These are phyloP conservation scores for Hephaestus fuliginosus DNA, from an alignment of 2,797 vertebrate genomes.

Conservation along the genomic window DNA sequence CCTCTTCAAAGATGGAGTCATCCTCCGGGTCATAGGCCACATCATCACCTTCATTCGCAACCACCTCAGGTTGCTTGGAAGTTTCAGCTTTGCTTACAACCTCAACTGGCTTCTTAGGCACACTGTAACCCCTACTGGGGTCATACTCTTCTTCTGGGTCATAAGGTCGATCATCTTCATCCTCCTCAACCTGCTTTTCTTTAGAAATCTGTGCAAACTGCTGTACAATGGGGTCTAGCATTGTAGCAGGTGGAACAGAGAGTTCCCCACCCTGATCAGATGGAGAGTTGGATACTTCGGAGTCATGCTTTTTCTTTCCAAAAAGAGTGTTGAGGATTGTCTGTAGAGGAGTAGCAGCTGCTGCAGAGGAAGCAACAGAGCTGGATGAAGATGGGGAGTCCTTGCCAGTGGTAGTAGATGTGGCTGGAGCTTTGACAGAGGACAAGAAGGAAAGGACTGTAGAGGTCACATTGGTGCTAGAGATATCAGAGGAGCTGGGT, in stretches of 20 bases:
- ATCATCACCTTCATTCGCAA: constrained; percentile 86
- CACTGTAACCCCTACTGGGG: constrained; percentile 87
- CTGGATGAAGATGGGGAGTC: constrained; percentile 76
- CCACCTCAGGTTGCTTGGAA: constrained; percentile 74
- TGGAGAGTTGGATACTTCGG: constrained; percentile 86
- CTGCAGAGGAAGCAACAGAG: constrained; percentile 50
- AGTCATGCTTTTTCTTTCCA: constrained; percentile 92
- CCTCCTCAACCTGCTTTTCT: constrained; percentile 86
- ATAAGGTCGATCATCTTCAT: constrained; percentile 96
- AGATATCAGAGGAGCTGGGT: constrained; percentile 79
- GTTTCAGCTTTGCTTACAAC: constrained; percentile 68
- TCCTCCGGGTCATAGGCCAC: constrained; percentile 98
- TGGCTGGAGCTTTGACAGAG: constrained; percentile 83
- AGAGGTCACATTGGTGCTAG: constrained; percentile 79
- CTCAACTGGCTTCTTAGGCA: constrained; percentile 75
- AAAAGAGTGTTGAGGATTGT: constrained; percentile 97
- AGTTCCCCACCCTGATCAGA: constrained; percentile 85
- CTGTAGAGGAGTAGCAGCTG: constrained; percentile 89
- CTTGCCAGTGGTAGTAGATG: constrained; percentile 66
- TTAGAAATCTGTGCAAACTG: constrained; percentile 92
- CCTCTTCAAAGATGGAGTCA: constrained; percentile 96
- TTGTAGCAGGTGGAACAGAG: constrained; percentile 74
- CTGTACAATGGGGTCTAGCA: constrained; percentile 94
- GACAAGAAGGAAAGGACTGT: constrained; percentile 87
- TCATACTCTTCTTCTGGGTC: constrained; percentile 98